A percentile compares a stretch with the other conserved stretches of the same genome.
Evolutionary conservation across 2,888 invertebrate species (phyloP).

Genomic region (Ectropis crepuscularia): DNA sequence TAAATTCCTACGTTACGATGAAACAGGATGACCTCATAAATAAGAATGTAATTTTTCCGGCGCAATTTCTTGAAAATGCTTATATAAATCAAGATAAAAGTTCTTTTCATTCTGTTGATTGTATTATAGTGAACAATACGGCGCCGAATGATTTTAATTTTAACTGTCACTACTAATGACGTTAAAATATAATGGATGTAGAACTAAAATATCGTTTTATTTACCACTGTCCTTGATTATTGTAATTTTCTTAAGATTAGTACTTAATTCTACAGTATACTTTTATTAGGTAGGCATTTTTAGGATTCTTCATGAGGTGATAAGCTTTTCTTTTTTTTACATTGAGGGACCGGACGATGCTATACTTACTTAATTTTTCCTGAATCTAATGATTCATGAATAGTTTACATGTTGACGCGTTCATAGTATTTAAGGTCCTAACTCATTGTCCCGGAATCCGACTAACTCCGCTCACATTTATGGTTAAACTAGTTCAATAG

Average conservation of each 20-base stretch:
- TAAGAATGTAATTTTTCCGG: slow-evolving; percentile 10
- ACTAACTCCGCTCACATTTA: too few relatives aligned
- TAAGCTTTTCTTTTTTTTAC: background rate
- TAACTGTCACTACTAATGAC: slow-evolving; percentile 77
- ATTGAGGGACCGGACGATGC: background rate
- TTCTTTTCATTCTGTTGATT: slow-evolving; percentile 65
- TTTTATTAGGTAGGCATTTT: too few relatives aligned
- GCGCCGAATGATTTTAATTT: slow-evolving; percentile 66
- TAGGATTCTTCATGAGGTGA: background rate
- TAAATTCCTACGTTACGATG: slow-evolving; percentile 22
- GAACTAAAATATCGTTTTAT: slow-evolving; percentile 69
- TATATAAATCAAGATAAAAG: slow-evolving; percentile 34
- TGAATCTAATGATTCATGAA: too few relatives aligned
- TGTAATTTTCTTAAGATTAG: background rate
- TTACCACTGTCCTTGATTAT: slow-evolving; percentile 39
- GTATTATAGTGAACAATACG: slow-evolving; percentile 60
- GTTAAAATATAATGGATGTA: slow-evolving; percentile 83
- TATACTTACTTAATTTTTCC: too few relatives aligned
- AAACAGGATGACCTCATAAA: slow-evolving; percentile 19
- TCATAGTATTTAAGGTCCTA: too few relatives aligned
- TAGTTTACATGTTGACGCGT: too few relatives aligned
- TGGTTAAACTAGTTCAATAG: too few relatives aligned
- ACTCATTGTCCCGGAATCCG: too few relatives aligned
- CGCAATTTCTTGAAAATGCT: slow-evolving; percentile 32
- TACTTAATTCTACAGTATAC: background rate